A percentile compares a stretch with the other conserved stretches of the same genome.
These are phyloP conservation scores for Myiozetetes cayanensis DNA, from an alignment of 2,113 vertebrate species.

Conservation along the genomic window DNA sequence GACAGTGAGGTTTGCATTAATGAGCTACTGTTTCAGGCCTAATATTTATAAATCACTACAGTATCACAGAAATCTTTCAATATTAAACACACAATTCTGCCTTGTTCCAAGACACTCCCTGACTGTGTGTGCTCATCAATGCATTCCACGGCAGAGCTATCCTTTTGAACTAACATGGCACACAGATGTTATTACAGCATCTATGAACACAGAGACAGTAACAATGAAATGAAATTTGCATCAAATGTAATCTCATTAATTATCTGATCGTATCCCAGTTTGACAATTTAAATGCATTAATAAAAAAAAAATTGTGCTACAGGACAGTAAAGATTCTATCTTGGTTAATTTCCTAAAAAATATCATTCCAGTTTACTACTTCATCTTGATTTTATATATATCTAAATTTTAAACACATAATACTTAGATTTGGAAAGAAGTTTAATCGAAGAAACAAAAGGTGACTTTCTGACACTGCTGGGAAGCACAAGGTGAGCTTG, in stretches of 20 bases:
- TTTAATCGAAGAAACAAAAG: neutral
- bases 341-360: conserved; percentile 47
- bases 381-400: neutral
- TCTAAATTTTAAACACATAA: neutral
- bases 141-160: neutral
- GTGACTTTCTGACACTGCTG: neutral
- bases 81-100: neutral
- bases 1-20: neutral
- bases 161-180: neutral
- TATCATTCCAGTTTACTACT: neutral
- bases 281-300: conserved; percentile 49
- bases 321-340: conserved; percentile 44
- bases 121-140: neutral
- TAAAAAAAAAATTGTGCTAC: conserved; percentile 42
- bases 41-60: neutral
- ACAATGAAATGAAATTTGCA: conserved; percentile 55
- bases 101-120: neutral
- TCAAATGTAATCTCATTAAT: conserved; percentile 45
- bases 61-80: neutral
- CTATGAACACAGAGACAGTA: neutral
- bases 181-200: neutral
- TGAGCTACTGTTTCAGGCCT: neutral
- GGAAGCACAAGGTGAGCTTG: neutral
- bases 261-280: neutral
- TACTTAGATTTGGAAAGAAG: neutral